Conservation (phyloP, 2,888 invertebrate species). For the Mechanitis messenoides region DNA sequence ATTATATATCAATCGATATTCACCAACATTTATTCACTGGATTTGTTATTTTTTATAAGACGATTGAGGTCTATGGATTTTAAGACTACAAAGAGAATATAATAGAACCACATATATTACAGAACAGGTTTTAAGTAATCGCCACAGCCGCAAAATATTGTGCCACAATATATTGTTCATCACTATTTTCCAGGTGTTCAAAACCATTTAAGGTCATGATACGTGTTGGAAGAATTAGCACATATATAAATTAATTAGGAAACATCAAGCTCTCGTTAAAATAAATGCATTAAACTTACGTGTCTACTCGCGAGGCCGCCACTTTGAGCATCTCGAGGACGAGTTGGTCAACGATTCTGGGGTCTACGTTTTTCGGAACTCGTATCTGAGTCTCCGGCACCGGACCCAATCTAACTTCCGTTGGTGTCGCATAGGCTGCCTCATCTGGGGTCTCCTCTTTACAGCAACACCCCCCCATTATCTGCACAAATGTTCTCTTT, state of each 20-base stretch:
- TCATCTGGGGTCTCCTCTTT: slow-evolving; percentile 78
- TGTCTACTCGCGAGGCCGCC: slow-evolving; percentile 89
- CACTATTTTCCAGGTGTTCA: too few species aligned
- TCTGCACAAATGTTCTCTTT: slow-evolving; percentile 31
- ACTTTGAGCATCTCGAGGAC: slow-evolving; percentile 88
- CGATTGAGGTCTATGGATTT: too few species aligned
- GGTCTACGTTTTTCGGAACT: slow-evolving; percentile 45
- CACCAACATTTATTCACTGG: too few species aligned
- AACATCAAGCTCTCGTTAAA: background rate
- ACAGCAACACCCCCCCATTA: slow-evolving; percentile 88
- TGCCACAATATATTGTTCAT: too few species aligned
- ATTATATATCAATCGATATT: too few species aligned
- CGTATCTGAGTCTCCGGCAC: slow-evolving; percentile 34
- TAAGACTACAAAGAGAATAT: too few species aligned
- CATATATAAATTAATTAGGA: background rate
- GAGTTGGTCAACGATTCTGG: slow-evolving; percentile 80
- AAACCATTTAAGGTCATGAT: too few species aligned
- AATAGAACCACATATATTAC: too few species aligned
- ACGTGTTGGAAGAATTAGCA: too few species aligned
- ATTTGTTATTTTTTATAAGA: too few species aligned
- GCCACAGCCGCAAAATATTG: too few species aligned
- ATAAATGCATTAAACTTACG: slow-evolving; percentile 56
- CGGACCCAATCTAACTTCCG: slow-evolving; percentile 35
- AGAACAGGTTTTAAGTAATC: too few species aligned
- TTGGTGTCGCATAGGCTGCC: slow-evolving; percentile 57